Percentiles rank a stretch among this genome's conserved stretches.
phyloP scores from a whole-genome alignment of 2,113 vertebrate species.

The Dipodomys spectabilis region DNA sequence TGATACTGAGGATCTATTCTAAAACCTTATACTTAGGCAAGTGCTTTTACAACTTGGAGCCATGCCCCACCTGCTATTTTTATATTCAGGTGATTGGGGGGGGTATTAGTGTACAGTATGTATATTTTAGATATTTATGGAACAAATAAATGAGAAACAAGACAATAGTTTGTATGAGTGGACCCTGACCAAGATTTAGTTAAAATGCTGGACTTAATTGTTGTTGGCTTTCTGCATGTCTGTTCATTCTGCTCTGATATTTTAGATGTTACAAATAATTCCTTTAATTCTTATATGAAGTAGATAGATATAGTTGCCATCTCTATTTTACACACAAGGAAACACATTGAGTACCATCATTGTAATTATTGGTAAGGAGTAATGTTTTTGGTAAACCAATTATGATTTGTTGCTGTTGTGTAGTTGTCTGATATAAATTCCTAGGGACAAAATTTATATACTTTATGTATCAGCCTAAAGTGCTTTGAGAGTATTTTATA shows the following conservation, averaged over 20 bases:
- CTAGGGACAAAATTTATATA: not conserved
- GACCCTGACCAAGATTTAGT: not conserved
- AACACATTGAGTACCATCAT: not conserved
- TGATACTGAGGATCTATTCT: no score
- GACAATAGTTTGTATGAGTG: not conserved
- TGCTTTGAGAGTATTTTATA: not conserved
- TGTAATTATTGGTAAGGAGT: no score
- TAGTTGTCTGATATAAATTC: not conserved
- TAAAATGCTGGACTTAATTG: slow-evolving; percentile 14
- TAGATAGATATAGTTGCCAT: not conserved
- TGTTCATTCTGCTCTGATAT: not conserved
- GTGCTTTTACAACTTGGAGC: no score
- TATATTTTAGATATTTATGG: not conserved
- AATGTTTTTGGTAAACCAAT: not conserved
- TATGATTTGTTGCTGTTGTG: not conserved
- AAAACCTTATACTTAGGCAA: no score
- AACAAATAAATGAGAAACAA: not conserved
- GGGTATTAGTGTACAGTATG: not conserved
- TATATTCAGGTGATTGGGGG: not conserved
- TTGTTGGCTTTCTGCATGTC: not conserved
- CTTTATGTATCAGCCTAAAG: not conserved
- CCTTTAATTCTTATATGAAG: not conserved
- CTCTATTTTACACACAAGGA: not conserved
- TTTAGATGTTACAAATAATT: slow-evolving; percentile 17
- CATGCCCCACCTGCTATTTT: not conserved